Evolutionary conservation across 2,888 invertebrate genomes (phyloP).

Genomic region (Stenchaetothrips biformis): DNA sequence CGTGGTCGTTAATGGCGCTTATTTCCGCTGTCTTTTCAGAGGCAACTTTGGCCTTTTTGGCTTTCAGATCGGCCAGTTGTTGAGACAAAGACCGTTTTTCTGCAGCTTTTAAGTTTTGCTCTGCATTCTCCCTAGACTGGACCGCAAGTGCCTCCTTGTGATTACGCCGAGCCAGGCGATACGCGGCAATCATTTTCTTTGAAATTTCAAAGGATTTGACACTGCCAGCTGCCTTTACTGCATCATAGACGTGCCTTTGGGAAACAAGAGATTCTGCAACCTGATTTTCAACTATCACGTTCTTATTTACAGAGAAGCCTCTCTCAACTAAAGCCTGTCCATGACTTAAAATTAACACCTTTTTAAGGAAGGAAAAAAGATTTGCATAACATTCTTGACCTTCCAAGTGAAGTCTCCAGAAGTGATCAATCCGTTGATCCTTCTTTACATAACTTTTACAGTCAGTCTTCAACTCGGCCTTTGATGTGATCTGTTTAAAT

Average conservation of each 20-base stretch:
- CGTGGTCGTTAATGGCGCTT: too few species aligned
- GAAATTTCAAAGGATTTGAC: slow-evolving; percentile 34
- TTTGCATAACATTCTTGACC: not conserved
- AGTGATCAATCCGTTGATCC: not conserved
- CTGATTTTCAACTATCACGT: slow-evolving; percentile 37
- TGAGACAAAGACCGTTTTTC: not conserved
- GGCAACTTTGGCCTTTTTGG: too few species aligned
- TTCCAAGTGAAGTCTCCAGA: not conserved
- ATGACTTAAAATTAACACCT: slow-evolving; percentile 36
- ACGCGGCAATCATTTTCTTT: too few species aligned
- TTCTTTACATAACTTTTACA: not conserved
- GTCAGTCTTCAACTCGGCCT: not conserved
- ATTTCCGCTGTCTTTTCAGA: too few species aligned
- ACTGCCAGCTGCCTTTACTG: slow-evolving; percentile 34
- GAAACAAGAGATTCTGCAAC: slow-evolving; percentile 35
- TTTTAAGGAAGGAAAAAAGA: slow-evolving; percentile 32
- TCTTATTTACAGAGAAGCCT: slow-evolving; percentile 38
- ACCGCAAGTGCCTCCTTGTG: too few species aligned
- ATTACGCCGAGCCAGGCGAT: too few species aligned
- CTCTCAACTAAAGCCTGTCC: slow-evolving; percentile 39
- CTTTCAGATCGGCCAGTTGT: not conserved
- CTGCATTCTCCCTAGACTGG: too few species aligned
- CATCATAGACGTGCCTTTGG: slow-evolving; percentile 37
- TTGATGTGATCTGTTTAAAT: not conserved
- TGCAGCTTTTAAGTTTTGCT: not conserved